These are phyloP conservation scores for Liolophura sinensis DNA, from an alignment of 1,140 invertebrate genomes.

Conservation along the genomic window DNA sequence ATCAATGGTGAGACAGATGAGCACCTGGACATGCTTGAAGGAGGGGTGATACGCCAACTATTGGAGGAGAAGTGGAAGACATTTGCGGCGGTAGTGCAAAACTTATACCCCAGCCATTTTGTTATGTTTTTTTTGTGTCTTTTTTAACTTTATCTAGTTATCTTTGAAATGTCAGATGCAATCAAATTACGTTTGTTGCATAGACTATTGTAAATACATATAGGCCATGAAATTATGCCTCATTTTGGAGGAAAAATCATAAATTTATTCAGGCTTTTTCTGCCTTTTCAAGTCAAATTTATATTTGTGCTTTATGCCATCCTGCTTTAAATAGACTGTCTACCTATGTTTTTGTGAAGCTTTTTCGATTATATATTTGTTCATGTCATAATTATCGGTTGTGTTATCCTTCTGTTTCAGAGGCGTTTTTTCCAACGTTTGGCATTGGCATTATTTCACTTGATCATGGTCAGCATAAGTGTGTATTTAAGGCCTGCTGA, in stretches of 20 bases:
- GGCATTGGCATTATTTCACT: constrained; percentile 72
- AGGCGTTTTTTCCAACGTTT: constrained; percentile 90
- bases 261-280: no score
- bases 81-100: constrained; percentile 80
- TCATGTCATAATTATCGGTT: no score
- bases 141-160: not conserved
- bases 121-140: not conserved
- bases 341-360: not conserved
- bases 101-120: not conserved
- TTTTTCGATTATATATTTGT: not conserved
- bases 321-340: not conserved
- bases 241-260: no score
- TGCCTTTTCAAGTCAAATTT: no score
- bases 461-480: constrained; percentile 84
- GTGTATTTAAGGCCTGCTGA: constrained; percentile 68
- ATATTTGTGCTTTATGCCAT: no score
- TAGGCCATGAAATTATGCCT: no score
- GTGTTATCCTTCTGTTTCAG: constrained; percentile 59
- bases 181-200: no score
- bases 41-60: constrained; percentile 94
- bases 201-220: no score
- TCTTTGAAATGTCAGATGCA: no score
- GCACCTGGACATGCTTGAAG: constrained; percentile 98
- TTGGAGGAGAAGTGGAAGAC: constrained; percentile 99
- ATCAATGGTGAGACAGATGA: constrained; percentile 93